Conservation (phyloP, 2,113 vertebrate species). For the Amblyopsis rosae region DNA sequence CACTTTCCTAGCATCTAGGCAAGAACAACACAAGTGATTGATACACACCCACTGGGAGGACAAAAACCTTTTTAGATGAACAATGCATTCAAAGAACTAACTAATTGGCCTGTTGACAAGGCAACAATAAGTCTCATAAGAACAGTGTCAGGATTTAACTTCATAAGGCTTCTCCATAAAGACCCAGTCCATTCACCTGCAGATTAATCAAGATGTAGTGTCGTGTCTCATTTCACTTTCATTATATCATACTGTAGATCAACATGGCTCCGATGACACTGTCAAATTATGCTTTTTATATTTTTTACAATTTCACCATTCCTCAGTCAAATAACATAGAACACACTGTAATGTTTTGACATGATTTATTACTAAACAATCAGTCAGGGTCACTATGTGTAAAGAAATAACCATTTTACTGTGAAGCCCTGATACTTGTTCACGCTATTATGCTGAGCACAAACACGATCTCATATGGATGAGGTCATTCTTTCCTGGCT, state of each 20-base stretch:
- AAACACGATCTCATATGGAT: constrained; percentile 17
- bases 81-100: constrained; percentile 11
- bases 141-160: neutral
- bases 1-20: neutral
- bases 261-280: too few species aligned
- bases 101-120: constrained; percentile 33
- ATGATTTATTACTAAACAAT: neutral
- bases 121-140: constrained; percentile 18
- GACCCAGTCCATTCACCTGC: too few species aligned
- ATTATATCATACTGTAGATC: too few species aligned
- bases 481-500: constrained; percentile 46
- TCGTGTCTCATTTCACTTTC: too few species aligned
- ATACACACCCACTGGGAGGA: neutral
- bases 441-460: neutral
- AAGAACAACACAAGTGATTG: neutral
- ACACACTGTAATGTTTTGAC: constrained; percentile 4
- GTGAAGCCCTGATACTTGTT: too few species aligned
- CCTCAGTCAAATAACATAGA: constrained; percentile 13
- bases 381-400: neutral
- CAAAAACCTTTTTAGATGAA: neutral
- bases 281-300: too few species aligned
- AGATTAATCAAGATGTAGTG: too few species aligned
- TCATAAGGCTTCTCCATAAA: too few species aligned
- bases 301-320: neutral
- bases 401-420: too few species aligned